Percentiles rank a stretch among this genome's conserved stretches.
Evolutionary conservation across 1,140 invertebrate species (phyloP).

Genomic region (Cyrtorhinus lividipennis): DNA sequence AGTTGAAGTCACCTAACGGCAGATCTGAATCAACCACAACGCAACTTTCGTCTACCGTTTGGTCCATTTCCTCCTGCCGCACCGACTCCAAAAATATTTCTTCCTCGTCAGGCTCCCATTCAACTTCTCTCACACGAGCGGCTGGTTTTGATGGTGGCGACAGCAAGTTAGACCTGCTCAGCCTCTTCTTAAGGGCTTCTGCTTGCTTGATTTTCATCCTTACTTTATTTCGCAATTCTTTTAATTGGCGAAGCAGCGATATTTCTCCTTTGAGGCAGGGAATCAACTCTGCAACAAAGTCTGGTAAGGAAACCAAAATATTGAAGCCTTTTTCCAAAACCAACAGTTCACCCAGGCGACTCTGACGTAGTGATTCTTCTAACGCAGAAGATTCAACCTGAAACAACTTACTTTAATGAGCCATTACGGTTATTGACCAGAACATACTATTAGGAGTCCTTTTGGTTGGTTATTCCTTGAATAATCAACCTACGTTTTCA

Average conservation of each 20-base stretch:
- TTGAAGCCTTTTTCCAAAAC: conserved; percentile 20
- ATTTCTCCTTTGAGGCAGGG: conserved; percentile 17
- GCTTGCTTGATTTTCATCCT: conserved; percentile 17
- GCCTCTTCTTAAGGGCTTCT: neutral
- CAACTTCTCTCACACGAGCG: neutral
- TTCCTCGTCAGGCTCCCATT: neutral
- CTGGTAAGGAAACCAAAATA: conserved; percentile 15
- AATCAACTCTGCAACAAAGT: conserved; percentile 16
- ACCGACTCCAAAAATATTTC: neutral
- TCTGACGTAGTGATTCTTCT: conserved; percentile 1
- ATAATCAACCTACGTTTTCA: no score
- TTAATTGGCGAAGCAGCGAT: conserved; percentile 10
- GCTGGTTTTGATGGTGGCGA: neutral
- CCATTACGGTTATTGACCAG: neutral
- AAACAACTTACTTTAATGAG: no score
- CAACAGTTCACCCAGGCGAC: conserved; percentile 17
- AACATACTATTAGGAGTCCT: neutral
- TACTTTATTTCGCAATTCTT: conserved; percentile 5
- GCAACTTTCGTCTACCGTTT: no score
- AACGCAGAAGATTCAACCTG: conserved; percentile 9
- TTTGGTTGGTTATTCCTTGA: no score
- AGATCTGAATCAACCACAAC: neutral
- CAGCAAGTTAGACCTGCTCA: neutral
- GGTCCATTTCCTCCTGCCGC: neutral
- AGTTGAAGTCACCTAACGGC: no score